Evolutionary conservation across 1,140 invertebrate species (phyloP).

Genomic region (Sipha flava): DNA sequence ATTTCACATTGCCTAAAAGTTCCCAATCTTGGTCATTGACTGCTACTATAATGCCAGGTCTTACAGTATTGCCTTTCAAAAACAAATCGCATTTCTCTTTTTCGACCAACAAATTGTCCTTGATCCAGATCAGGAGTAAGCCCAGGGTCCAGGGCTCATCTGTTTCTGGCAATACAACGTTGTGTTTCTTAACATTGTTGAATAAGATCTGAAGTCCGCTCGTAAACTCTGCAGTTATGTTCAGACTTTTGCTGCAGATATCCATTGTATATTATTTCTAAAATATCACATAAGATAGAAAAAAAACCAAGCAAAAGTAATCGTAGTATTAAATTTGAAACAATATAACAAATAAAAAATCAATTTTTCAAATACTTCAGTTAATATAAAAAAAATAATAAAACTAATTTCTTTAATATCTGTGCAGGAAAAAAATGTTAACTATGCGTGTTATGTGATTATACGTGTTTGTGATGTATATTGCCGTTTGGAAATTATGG

Average conservation of each 20-base stretch:
- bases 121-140: not conserved
- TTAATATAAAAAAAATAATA: too few species aligned
- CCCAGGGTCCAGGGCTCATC: not conserved
- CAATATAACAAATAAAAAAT: too few species aligned
- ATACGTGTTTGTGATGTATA: too few species aligned
- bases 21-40: slow-evolving; percentile 24
- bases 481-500: too few species aligned
- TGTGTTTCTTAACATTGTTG: not conserved
- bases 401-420: too few species aligned
- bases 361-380: too few species aligned
- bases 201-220: slow-evolving; percentile 5
- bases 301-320: too few species aligned
- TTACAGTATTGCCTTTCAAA: not conserved
- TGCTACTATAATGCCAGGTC: slow-evolving; percentile 6
- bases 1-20: slow-evolving; percentile 5
- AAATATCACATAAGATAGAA: too few species aligned
- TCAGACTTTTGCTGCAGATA: not conserved
- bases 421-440: too few species aligned
- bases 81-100: slow-evolving; percentile 22
- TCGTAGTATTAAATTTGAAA: too few species aligned
- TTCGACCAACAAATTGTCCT: not conserved
- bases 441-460: too few species aligned
- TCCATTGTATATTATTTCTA: not conserved
- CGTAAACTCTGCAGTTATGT: not conserved
- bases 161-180: not conserved